phyloP scores from a whole-genome alignment of 2,113 vertebrate species.

The Lagopus muta region DNA sequence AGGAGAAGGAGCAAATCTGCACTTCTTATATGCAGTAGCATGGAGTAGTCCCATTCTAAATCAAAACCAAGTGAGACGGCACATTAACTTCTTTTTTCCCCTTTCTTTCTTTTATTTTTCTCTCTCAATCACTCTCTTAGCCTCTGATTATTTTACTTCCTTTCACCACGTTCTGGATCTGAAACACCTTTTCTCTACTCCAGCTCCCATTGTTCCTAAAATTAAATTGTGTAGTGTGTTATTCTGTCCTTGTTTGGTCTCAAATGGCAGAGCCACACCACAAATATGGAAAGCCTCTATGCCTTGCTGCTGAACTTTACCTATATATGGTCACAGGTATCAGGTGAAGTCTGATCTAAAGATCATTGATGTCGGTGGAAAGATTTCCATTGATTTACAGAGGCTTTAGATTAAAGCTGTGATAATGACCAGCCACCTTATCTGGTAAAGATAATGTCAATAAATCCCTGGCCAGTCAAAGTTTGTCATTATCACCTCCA shows the following conservation, averaged over 20 bases:
- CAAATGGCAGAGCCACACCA: not conserved
- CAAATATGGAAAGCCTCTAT: not conserved
- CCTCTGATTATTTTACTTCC: not conserved
- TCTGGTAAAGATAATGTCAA: not conserved
- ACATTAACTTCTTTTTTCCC: not conserved
- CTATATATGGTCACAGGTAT: not conserved
- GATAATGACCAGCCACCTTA: slow-evolving; percentile 3
- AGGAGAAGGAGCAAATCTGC: not conserved
- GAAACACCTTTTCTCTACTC: not conserved
- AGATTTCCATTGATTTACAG: not conserved
- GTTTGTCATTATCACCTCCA: slow-evolving; percentile 25
- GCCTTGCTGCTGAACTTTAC: not conserved
- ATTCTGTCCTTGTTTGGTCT: not conserved
- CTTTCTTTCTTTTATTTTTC: not conserved
- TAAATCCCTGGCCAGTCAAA: not conserved
- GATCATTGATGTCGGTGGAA: not conserved
- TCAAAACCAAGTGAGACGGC: not conserved
- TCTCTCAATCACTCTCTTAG: not conserved
- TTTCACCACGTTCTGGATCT: not conserved
- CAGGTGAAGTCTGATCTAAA: not conserved
- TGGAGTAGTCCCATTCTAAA: not conserved
- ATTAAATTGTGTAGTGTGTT: not conserved
- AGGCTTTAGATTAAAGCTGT: not conserved
- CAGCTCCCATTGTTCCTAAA: not conserved
- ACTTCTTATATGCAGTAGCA: rapidly evolving